These are phyloP conservation scores for Standfussiana lucernea DNA, from an alignment of 2,888 invertebrate genomes.

Conservation along the genomic window DNA sequence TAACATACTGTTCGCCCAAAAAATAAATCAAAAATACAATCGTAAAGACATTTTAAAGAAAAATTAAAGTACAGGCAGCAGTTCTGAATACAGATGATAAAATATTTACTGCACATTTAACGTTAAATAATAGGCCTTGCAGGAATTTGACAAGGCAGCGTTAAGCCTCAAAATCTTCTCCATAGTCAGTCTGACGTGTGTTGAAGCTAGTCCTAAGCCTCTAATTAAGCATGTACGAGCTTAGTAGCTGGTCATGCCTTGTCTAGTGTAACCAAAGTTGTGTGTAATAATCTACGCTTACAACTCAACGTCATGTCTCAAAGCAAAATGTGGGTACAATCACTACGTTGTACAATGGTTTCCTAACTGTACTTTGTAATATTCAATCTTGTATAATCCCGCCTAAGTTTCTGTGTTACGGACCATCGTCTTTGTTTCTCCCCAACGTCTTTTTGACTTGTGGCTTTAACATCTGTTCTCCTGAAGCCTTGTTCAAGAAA, in stretches of 20 bases:
- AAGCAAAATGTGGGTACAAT: conserved; percentile 50
- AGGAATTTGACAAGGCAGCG: background rate
- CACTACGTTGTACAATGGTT: conserved; percentile 36
- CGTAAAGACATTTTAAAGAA: background rate
- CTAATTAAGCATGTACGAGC: conserved; percentile 46
- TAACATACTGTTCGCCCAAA: too few relatives aligned
- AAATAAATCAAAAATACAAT: accelerated
- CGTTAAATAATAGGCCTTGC: too few relatives aligned
- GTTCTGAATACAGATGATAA: background rate
- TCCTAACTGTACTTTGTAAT: conserved; percentile 52
- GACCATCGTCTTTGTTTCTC: conserved; percentile 71
- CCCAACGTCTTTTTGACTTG: conserved; percentile 76
- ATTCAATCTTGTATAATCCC: conserved; percentile 70
- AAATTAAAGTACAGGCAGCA: too few relatives aligned
- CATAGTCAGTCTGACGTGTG: conserved; percentile 17
- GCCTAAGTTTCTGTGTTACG: conserved; percentile 62
- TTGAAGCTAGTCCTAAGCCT: conserved; percentile 19
- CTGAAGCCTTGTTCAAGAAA: conserved; percentile 71
- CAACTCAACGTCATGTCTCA: conserved; percentile 10
- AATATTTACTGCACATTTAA: background rate
- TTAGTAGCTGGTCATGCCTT: conserved; percentile 27
- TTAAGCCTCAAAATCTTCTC: conserved; percentile 25
- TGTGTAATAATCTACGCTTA: conserved; percentile 24
- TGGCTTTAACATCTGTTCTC: conserved; percentile 73
- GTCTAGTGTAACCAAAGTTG: conserved; percentile 15